Percentiles rank a stretch among this genome's conserved stretches.
Evolutionary conservation across 2,797 vertebrate species (phyloP).

Genomic region (Lagocephalus sceleratus): DNA sequence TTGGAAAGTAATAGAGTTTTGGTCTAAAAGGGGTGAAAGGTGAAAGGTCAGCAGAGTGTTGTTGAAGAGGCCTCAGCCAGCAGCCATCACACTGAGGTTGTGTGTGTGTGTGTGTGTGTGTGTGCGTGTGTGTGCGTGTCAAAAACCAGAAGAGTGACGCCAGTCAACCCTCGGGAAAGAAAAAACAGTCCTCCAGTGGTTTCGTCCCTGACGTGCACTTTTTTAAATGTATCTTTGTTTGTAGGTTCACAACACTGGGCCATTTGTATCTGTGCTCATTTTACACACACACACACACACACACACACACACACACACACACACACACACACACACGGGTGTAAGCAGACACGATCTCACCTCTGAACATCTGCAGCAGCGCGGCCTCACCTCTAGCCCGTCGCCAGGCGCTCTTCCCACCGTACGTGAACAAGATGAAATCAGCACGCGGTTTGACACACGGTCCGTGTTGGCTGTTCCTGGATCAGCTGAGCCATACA

Average conservation of each 20-base stretch:
- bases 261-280: background rate
- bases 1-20: slow-evolving; percentile 71
- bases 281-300: slow-evolving; percentile 15
- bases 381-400: too few relatives aligned
- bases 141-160: slow-evolving; percentile 4
- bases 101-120: slow-evolving; percentile 16
- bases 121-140: slow-evolving; percentile 6
- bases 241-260: too few relatives aligned
- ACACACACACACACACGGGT: slow-evolving; percentile 46
- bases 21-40: slow-evolving; percentile 41
- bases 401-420: too few relatives aligned
- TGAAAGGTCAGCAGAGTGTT: slow-evolving; percentile 57
- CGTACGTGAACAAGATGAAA: too few relatives aligned
- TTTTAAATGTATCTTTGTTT: too few relatives aligned
- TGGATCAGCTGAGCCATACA: slow-evolving; percentile 2
- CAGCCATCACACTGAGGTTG: slow-evolving; percentile 31
- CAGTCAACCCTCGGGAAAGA: slow-evolving; percentile 17
- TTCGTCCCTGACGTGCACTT: too few relatives aligned
- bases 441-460: background rate
- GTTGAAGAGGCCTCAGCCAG: slow-evolving; percentile 48
- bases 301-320: slow-evolving; percentile 41
- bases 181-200: background rate
- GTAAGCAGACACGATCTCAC: too few relatives aligned
- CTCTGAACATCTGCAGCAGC: too few relatives aligned
- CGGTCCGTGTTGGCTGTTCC: background rate